phyloP scores from a whole-genome alignment of 2,888 invertebrate species.

The Abscondita cerata region DNA sequence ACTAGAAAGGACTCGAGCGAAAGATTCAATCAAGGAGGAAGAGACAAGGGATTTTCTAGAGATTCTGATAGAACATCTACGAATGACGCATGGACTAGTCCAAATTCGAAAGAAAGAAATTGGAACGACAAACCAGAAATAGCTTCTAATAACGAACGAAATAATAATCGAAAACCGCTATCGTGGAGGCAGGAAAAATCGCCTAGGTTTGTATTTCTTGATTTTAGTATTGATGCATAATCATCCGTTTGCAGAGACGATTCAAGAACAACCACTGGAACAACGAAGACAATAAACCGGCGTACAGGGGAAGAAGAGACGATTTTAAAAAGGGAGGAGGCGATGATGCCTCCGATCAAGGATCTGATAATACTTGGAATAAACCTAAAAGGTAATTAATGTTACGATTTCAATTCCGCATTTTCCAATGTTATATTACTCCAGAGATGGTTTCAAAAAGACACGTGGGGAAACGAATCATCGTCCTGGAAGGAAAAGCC shows the following conservation, averaged over 20 bases:
- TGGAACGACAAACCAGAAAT: background rate
- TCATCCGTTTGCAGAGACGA: constrained; percentile 9
- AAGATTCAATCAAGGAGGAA: background rate
- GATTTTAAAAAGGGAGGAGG: constrained; percentile 17
- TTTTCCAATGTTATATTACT: background rate
- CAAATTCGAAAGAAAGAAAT: too few relatives aligned
- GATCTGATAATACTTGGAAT: background rate
- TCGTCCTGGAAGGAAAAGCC: background rate
- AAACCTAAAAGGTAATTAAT: constrained; percentile 1
- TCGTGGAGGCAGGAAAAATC: constrained; percentile 32
- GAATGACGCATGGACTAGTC: background rate
- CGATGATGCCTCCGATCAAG: background rate
- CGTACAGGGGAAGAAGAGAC: background rate
- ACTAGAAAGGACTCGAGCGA: background rate
- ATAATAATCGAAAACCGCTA: background rate
- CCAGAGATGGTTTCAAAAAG: background rate
- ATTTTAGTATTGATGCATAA: background rate
- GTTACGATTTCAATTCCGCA: background rate
- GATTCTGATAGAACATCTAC: background rate
- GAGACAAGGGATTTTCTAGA: background rate
- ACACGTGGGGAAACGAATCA: background rate
- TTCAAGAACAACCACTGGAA: background rate
- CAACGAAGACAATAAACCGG: background rate
- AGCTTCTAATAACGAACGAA: background rate
- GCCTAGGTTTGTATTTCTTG: constrained; percentile 18